Base-by-base conservation (phyloP, 2,888 invertebrate genomes). In the Idaea dimidiata region DNA sequence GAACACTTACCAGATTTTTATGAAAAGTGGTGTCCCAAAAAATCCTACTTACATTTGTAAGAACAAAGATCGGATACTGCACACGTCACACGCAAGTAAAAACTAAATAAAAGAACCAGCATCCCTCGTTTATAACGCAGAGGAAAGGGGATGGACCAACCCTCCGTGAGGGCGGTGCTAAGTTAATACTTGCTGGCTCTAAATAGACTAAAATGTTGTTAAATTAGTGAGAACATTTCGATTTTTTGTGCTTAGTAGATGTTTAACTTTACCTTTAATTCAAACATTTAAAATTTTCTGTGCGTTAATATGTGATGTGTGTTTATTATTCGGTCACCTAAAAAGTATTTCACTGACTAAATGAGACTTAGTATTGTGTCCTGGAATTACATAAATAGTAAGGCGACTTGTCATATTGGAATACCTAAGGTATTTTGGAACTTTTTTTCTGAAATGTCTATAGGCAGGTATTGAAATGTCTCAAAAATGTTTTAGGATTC, bases 71-170 rank as follows among this genome's bases (percentile, higher is more conserved):
- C 24, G 43, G 43, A 14, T 43, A 43, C 14, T 43, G 10, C 10
- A 5, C 43, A 43, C 43, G 43, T 43, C 43, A 43, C 43, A 14
- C 43, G 10, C 43, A 59, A 33, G 24, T 57, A 8, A n/a, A 14
- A 16, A 54, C 53, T 31, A 3, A 58, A 57, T 59, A 57, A 24
- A 54, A 62, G 32, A 17, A 54, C 18, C 85, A 89, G 87, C 87
- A 86, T 89, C 88, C 86, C 90, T 85, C 80, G 55, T 74, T 85
- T 89, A 83, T 88, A 88, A 80, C 72, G 69, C 72, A 73, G 74
- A 72, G 66, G 70, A 68, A 77, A 75, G 78, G 87, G 87, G 86
- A 77, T 81, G 88, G 80, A 73, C 78, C 79, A 73, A 67, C 78
- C 82, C 83, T 82, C 83, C 70, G 61, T 68, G 82, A 84, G 84